Evolutionary conservation across 2,797 vertebrate species (phyloP).

Genomic region (Xiphorhynchus erythropygius): DNA sequence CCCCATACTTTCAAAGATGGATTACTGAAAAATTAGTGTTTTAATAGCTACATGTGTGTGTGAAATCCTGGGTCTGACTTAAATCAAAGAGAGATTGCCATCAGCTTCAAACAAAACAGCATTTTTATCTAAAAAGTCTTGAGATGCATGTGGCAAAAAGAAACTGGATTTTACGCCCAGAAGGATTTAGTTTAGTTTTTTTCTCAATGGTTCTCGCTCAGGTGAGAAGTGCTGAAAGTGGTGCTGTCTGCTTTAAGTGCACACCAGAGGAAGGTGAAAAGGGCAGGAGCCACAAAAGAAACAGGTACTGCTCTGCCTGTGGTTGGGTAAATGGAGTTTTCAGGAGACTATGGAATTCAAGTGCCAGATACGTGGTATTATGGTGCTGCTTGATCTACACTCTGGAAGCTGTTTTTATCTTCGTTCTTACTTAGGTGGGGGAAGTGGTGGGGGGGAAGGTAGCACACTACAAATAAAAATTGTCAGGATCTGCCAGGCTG

Average conservation of each 20-base stretch:
- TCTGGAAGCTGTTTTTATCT: background rate
- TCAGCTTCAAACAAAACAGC: background rate
- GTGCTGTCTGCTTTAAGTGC: background rate
- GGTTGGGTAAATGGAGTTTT: background rate
- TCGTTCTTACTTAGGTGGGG: background rate
- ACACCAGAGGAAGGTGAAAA: background rate
- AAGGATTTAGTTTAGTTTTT: background rate
- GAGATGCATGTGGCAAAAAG: background rate
- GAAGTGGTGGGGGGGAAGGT: background rate
- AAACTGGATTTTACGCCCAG: background rate
- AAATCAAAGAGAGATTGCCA: background rate
- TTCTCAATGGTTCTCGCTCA: background rate
- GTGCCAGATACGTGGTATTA: background rate
- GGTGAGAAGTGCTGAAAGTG: background rate
- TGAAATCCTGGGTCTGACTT: background rate
- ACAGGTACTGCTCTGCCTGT: background rate
- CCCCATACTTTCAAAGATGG: background rate
- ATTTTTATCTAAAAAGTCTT: background rate
- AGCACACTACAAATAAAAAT: background rate
- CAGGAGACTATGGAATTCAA: background rate
- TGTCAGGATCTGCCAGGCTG: background rate
- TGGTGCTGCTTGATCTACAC: background rate
- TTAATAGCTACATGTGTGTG: rapidly evolving
- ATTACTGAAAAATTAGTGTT: background rate
- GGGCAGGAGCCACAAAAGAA: background rate